phyloP scores from a whole-genome alignment of 2,797 vertebrate genomes.

The Scomberomorus guttatus region DNA sequence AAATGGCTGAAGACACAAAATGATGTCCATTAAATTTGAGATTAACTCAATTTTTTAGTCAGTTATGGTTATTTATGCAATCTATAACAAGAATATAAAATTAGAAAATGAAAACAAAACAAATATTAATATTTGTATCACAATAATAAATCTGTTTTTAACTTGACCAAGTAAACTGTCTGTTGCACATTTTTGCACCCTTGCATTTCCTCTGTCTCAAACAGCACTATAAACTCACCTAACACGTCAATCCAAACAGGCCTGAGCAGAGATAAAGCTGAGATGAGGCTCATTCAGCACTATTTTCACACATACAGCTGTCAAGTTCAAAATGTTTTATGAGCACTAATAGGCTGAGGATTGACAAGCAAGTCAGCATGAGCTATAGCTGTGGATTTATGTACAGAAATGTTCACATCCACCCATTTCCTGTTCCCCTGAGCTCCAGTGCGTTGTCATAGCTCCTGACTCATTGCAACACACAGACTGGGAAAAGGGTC shows the following conservation, averaged over 20 bases:
- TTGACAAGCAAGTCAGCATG: conserved; percentile 46
- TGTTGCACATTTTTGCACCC: not conserved
- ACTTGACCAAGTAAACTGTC: not conserved
- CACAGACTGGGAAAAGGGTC: conserved; percentile 44
- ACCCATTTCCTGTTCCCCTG: conserved; percentile 60
- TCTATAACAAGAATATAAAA: conserved; percentile 16
- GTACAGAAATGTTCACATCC: conserved; percentile 51
- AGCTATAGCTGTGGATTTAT: conserved; percentile 27
- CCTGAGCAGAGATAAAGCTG: conserved; percentile 8
- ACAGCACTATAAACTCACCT: not conserved
- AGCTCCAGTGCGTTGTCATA: conserved; percentile 15
- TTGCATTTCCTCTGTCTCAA: not conserved
- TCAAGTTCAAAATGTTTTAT: conserved; percentile 13
- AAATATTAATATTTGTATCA: not conserved
- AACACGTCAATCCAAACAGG: conserved; percentile 18
- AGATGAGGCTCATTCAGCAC: not conserved
- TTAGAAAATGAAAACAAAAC: conserved; percentile 14
- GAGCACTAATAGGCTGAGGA: conserved; percentile 35
- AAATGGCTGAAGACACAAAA: conserved; percentile 10
- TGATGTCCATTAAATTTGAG: not conserved
- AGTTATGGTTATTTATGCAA: not conserved
- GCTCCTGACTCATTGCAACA: conserved; percentile 60
- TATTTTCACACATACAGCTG: conserved; percentile 18
- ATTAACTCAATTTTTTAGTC: not conserved
- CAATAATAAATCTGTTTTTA: not conserved